Percentiles rank a stretch among this genome's conserved stretches.
These are phyloP conservation scores for Teleopsis dalmanni DNA, from an alignment of 1,140 invertebrate species.

Conservation along the genomic window DNA sequence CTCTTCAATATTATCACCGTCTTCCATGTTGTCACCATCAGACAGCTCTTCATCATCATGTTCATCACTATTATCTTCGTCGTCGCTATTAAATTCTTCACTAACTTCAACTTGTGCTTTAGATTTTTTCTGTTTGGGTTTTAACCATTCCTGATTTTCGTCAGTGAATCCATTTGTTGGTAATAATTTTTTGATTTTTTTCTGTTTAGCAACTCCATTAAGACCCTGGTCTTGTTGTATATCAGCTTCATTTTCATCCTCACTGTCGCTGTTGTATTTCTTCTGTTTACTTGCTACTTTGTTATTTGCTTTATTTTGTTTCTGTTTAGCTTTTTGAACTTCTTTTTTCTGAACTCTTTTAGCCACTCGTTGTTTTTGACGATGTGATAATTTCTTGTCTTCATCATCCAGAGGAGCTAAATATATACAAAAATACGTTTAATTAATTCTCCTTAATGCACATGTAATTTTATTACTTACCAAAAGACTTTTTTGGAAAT, in stretches of 20 bases:
- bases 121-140: slow-evolving; percentile 48
- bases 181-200: slow-evolving; percentile 5
- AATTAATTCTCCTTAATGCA: neutral
- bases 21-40: slow-evolving; percentile 16
- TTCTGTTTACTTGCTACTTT: slow-evolving; percentile 15
- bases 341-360: slow-evolving; percentile 55
- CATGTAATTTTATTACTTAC: slow-evolving; percentile 34
- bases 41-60: slow-evolving; percentile 15
- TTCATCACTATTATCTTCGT: slow-evolving; percentile 13
- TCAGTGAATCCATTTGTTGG: slow-evolving; percentile 52
- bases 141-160: slow-evolving; percentile 63
- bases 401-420: slow-evolving; percentile 35
- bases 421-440: neutral
- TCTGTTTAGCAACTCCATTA: slow-evolving; percentile 18
- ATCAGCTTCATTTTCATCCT: slow-evolving; percentile 21
- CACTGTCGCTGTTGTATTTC: slow-evolving; percentile 34
- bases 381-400: slow-evolving; percentile 56
- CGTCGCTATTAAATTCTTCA: too few relatives aligned
- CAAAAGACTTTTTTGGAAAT: slow-evolving; percentile 49
- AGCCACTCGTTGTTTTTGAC: slow-evolving; percentile 58
- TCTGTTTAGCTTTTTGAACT: slow-evolving; percentile 42
- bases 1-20: slow-evolving; percentile 16
- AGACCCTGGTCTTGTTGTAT: slow-evolving; percentile 14
- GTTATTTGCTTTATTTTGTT: slow-evolving; percentile 13
- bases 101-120: slow-evolving; percentile 4